Base-by-base conservation (phyloP, 2,888 invertebrate species). In the Mallateleia sp. region DNA sequence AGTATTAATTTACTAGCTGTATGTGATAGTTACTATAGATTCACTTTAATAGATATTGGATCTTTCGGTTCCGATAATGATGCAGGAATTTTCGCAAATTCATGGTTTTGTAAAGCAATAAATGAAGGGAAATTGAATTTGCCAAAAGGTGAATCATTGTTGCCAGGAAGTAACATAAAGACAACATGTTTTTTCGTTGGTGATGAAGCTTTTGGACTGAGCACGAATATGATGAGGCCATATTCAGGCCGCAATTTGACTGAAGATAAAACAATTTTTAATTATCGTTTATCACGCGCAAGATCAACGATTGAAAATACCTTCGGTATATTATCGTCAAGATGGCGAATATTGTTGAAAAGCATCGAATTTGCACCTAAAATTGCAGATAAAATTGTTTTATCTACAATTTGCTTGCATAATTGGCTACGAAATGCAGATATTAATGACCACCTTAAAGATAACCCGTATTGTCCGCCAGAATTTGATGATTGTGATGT, bases 251-350 rank as follows among this genome's bases (percentile, higher is more conserved):
- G 24, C 32, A 56, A 72, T 71, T 74, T 89, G n/a, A 4, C 71
- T 4, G 62, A 90, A 24, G 64, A 75, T 9, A 25, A 85, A 24
- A 38, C 22, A 45, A 88, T 89, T 50, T 90, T 88, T 47, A 90
- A 89, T 32, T 89, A 90, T 54, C 78, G 90, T 9, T 42, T 89
- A 18, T 89, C 85, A n/a, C 58, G 89, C 50, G 88, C 87, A 7
- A 32, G 86, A 24, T 60, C 81, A 25, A 67, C 67, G 0, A 81
- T 89, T 18, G 89, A 91, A 89, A 89, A 88, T 72, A 25, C 88
- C 9, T 90, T 91, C 80, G 89, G 91, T n/a, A 89, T 90, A 38
- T 54, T 89, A 14, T 28, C 88, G 5, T 25, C 78, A 1, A 50
- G 85, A 56, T 90, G 88, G 89, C 28, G 85, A 24, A 72, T 90